Conservation (phyloP, 2,113 vertebrate species). For the Antidorcas marsupialis region DNA sequence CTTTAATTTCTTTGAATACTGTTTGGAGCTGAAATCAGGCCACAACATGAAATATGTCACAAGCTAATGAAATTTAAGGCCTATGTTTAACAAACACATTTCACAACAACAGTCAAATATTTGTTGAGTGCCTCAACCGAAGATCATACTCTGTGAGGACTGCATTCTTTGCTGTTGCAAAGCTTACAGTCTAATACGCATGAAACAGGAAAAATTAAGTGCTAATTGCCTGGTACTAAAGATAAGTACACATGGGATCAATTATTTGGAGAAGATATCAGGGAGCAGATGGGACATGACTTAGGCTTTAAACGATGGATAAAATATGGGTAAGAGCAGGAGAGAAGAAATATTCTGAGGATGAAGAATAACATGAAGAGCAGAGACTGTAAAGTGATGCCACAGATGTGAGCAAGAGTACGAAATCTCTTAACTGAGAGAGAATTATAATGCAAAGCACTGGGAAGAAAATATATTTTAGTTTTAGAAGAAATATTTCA, state of each 20-base stretch:
- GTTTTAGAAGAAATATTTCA: not conserved
- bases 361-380: not conserved
- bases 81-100: not conserved
- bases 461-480: not conserved
- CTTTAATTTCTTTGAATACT: not conserved
- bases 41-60: not conserved
- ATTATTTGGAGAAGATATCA: constrained; percentile 35
- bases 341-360: not conserved
- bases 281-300: not conserved
- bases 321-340: not conserved
- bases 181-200: not conserved
- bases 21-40: not conserved
- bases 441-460: not conserved
- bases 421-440: not conserved
- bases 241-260: constrained; percentile 18
- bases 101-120: not conserved
- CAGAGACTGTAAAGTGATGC: not conserved
- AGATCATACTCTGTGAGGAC: not conserved
- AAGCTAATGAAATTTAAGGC: constrained; percentile 26
- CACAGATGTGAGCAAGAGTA: not conserved
- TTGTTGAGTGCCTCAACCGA: not conserved
- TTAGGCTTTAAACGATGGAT: not conserved
- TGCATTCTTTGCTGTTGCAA: not conserved
- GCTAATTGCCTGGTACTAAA: constrained; percentile 34
- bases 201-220: constrained; percentile 32